Base-by-base conservation (phyloP, 2,113 vertebrate species). In the Nannospalax galili region DNA sequence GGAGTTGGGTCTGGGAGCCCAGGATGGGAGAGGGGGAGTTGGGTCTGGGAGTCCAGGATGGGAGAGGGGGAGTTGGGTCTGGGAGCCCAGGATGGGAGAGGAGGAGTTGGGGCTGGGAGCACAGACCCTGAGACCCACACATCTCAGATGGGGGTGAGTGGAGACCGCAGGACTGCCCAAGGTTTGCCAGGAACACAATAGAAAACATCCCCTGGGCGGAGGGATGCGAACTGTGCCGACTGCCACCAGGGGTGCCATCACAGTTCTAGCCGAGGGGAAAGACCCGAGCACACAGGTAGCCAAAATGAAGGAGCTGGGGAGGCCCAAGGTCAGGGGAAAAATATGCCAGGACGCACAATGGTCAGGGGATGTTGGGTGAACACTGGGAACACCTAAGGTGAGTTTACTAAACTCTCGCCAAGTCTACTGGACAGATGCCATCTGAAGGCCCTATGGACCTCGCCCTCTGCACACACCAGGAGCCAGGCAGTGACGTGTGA, bases 401-500 rank as follows among this genome's bases (percentile, higher is more conserved):
- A 15, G 40, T 19, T 52, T n/a, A 20, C 35, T 35, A 35, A 32
- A 9, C 52, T 28, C 15, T 17, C 7, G 3, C 32, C 5, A 2
- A 7, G 69, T 22, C 12, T 0, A 7, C 24, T 10, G 48, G 22
- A 16, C 3, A 1, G 26, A 2, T 0, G 17, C 20, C 42, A 67
- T 26, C 24, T 7, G 28, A 15, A 67, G 69, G 2, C 8, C 48
- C 37, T 3, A 1, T 6, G 7, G 35, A n/a, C 67, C 26, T 10
- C 5, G 2, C 3, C 19, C 56, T 37, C 69, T 24, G 32, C 40
- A 22, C 22, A 0, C 3, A 9, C 0, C 6, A 62, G 37, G 3
- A 0, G 6, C 0, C 8, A 60, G 14, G 20, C 0, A 0, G 40
- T 0, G 4, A 16, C 32, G n/a, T 16, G 5, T 45, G 45, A 0